Conservation (phyloP, 2,113 vertebrate genomes). For the Miniopterus natalensis region DNA sequence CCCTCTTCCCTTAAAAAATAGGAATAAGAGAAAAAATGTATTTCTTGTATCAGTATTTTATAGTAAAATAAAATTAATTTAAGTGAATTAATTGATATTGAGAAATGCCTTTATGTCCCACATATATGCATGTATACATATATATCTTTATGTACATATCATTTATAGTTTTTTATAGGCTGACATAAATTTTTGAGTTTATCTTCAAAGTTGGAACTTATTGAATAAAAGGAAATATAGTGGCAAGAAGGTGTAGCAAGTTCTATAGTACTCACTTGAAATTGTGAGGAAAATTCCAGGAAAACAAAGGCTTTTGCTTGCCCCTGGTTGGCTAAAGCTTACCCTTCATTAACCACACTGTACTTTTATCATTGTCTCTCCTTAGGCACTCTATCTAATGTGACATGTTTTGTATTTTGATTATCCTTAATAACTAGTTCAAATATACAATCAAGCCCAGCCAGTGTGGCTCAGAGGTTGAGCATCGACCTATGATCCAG, state of each 20-base stretch:
- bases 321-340: constrained; percentile 61
- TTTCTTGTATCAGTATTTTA: not conserved
- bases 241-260: not conserved
- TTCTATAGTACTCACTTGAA: constrained; percentile 27
- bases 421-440: constrained; percentile 78
- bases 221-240: constrained; percentile 30
- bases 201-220: not conserved
- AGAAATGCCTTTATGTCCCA: not conserved
- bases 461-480: too few species aligned
- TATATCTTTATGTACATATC: too few species aligned
- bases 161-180: not conserved
- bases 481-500: too few species aligned
- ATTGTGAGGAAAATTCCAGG: not conserved
- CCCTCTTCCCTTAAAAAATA: not conserved
- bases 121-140: not conserved
- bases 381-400: constrained; percentile 67
- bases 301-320: constrained; percentile 68
- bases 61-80: not conserved
- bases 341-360: constrained; percentile 60
- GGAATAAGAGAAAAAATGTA: not conserved
- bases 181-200: not conserved
- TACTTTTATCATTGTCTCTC: constrained; percentile 60
- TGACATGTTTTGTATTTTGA: constrained; percentile 76
- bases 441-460: constrained; percentile 71
- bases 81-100: not conserved